Conservation (phyloP, 2,888 invertebrate genomes). For the Andrena haemorrhoa region DNA sequence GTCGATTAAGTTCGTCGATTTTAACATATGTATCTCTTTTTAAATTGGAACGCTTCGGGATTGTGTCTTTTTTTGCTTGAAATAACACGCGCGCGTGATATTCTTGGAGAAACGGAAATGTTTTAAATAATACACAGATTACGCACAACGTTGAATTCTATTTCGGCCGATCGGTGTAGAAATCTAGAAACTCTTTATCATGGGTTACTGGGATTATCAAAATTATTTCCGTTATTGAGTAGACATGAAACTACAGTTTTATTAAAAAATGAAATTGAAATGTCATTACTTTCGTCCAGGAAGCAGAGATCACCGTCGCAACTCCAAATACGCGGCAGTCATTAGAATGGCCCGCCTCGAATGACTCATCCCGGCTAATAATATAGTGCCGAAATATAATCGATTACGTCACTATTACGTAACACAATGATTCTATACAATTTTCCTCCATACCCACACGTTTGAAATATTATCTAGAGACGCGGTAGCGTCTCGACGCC, state of each 20-base stretch:
- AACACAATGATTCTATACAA: constrained; percentile 11
- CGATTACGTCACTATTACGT: constrained; percentile 44
- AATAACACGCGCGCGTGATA: too few relatives aligned
- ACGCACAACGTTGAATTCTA: too few relatives aligned
- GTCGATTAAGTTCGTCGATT: not conserved
- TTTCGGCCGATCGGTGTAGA: too few relatives aligned
- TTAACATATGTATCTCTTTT: not conserved
- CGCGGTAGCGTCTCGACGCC: too few relatives aligned
- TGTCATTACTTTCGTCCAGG: not conserved
- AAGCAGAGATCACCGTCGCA: constrained; percentile 3
- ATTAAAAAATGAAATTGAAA: not conserved
- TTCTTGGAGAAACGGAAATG: too few relatives aligned
- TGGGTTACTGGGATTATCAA: not conserved
- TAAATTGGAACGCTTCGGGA: not conserved
- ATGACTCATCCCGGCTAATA: constrained; percentile 48
- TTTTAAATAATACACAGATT: too few relatives aligned
- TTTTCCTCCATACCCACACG: not conserved
- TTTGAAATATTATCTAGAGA: too few relatives aligned
- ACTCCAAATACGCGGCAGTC: constrained; percentile 20
- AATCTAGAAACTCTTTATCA: not conserved
- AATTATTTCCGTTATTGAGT: not conserved
- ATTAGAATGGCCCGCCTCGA: constrained; percentile 25
- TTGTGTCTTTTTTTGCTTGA: not conserved
- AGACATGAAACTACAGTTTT: not conserved
- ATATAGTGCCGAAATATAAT: constrained; percentile 51